These are phyloP conservation scores for Perizoma affinitatum DNA, from an alignment of 2,888 invertebrate genomes.

Conservation along the genomic window DNA sequence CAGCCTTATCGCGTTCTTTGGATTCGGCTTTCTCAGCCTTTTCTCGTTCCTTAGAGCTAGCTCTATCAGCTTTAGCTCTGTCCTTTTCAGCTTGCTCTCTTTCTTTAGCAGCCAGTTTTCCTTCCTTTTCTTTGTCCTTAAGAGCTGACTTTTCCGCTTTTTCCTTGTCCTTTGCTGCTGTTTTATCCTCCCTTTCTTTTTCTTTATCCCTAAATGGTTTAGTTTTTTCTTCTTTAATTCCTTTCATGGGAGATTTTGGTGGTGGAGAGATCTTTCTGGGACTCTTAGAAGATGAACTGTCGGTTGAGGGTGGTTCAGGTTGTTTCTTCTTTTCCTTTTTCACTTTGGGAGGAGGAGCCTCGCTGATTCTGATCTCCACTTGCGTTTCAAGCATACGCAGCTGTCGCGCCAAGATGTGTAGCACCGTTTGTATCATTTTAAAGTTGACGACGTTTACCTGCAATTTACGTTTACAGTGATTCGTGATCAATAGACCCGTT, in stretches of 20 bases:
- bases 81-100: slow-evolving; percentile 27
- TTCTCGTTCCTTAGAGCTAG: slow-evolving; percentile 25
- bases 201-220: slow-evolving; percentile 6
- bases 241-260: slow-evolving; percentile 7
- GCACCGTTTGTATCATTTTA: slow-evolving; percentile 63
- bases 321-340: slow-evolving; percentile 26
- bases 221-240: slow-evolving; percentile 13
- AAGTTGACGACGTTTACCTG: slow-evolving; percentile 63
- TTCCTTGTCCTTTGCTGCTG: slow-evolving; percentile 20
- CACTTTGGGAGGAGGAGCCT: slow-evolving; percentile 16
- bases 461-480: slow-evolving; percentile 30
- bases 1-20: slow-evolving; percentile 27
- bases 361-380: slow-evolving; percentile 55
- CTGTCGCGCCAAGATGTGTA: slow-evolving; percentile 67
- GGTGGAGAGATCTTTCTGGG: slow-evolving; percentile 8
- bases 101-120: slow-evolving; percentile 21
- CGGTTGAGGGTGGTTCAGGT: slow-evolving; percentile 16
- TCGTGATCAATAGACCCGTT: no score
- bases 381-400: slow-evolving; percentile 64
- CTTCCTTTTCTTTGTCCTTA: slow-evolving; percentile 27
- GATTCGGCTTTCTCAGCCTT: slow-evolving; percentile 15
- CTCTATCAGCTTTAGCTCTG: slow-evolving; percentile 17
- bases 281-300: slow-evolving; percentile 12
- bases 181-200: slow-evolving; percentile 14
- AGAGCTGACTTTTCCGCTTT: slow-evolving; percentile 10